Percentiles rank a stretch among this genome's conserved stretches.
phyloP scores from a whole-genome alignment of 2,888 invertebrate genomes.

The Mesorhabditis belari region DNA sequence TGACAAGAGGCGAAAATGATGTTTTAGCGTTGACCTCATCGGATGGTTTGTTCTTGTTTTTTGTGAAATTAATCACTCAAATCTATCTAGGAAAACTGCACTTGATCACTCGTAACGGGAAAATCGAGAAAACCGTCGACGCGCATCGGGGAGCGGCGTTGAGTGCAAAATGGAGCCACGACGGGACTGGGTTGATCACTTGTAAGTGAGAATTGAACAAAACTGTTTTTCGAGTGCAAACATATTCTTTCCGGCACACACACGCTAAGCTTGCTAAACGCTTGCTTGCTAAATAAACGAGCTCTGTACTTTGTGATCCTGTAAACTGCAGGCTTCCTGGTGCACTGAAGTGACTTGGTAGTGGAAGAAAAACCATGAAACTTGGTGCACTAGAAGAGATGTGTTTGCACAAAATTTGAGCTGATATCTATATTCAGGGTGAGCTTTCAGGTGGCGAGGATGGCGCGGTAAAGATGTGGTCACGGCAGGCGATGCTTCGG shows the following conservation, averaged over 20 bases:
- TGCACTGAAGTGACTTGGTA: neutral
- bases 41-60: conserved; percentile 17
- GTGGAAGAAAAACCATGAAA: conserved; percentile 1
- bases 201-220: conserved; percentile 58
- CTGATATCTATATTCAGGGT: neutral
- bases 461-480: conserved; percentile 93
- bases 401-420: neutral
- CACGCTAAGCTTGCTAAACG: no score
- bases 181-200: conserved; percentile 86
- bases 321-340: no score
- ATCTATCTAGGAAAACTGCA: conserved; percentile 68
- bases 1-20: conserved; percentile 18
- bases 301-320: no score
- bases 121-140: conserved; percentile 83
- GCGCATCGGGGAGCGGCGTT: conserved; percentile 81
- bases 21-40: conserved; percentile 24
- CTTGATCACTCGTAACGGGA: conserved; percentile 77
- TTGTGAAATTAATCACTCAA: neutral
- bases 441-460: conserved; percentile 75
- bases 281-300: no score
- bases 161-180: conserved; percentile 83
- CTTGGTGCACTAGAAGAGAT: no score
- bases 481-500: conserved; percentile 78
- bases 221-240: neutral
- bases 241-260: no score